Percentiles rank a stretch among this genome's conserved stretches.
phyloP scores from a whole-genome alignment of 2,888 invertebrate genomes.

The Melanophora roralis region DNA sequence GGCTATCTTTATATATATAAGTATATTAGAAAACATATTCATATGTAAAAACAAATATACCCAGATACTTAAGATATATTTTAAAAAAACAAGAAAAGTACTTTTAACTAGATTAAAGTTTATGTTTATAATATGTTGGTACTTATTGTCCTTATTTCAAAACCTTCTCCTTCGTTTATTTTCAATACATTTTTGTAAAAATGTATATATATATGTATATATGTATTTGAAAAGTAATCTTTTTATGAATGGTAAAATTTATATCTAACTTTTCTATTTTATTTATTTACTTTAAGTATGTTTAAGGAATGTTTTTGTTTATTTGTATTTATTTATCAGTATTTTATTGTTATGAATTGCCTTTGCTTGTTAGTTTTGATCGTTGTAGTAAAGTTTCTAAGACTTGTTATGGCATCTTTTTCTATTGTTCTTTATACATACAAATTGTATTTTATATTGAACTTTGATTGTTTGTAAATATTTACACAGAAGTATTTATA shows the following conservation, averaged over 20 bases:
- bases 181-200: too few relatives aligned
- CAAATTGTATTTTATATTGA: conserved; percentile 14
- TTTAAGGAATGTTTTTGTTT: background rate
- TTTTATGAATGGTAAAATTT: too few relatives aligned
- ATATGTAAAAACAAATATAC: too few relatives aligned
- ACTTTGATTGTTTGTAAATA: conserved; percentile 47
- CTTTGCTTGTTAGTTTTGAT: conserved; percentile 45
- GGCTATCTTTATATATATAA: too few relatives aligned
- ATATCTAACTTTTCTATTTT: background rate
- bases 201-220: background rate
- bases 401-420: conserved; percentile 1
- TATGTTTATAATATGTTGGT: too few relatives aligned
- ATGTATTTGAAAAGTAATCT: background rate
- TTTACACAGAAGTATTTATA: conserved; percentile 39
- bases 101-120: too few relatives aligned
- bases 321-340: conserved; percentile 10
- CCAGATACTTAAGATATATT: too few relatives aligned
- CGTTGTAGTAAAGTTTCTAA: conserved; percentile 16
- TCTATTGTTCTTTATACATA: background rate
- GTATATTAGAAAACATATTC: too few relatives aligned
- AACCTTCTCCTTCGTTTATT: too few relatives aligned
- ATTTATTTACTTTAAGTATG: background rate
- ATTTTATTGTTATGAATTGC: conserved; percentile 25
- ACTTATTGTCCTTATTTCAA: too few relatives aligned
- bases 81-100: too few relatives aligned